Base-by-base conservation (phyloP, 1,140 invertebrate genomes). In the Drosophila neocordata region DNA sequence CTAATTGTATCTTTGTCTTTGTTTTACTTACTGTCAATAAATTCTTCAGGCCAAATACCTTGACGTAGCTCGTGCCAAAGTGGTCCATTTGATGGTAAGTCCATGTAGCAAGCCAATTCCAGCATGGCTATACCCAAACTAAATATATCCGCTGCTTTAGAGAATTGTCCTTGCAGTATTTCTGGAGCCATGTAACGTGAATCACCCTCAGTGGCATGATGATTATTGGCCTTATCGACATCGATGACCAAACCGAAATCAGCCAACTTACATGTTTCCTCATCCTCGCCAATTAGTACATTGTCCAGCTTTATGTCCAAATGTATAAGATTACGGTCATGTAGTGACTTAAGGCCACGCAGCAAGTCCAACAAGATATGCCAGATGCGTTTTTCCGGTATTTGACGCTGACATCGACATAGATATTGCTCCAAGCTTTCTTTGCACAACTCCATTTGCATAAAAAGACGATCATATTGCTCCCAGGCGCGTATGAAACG, bases 241-340 rank as follows among this genome's bases (percentile, higher is more conserved):
- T 96, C 94, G 15, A 95, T 85, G n/a, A 96, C 93, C 11, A 96
- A 90, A 11, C 95, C 95, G 92, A 96, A 96, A 91, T 96, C 96
- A 31, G 95, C 95, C 22, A 96, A 90, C 88, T 96, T 96, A 80
- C 94, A 96, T 67, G 66, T 92, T 66, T 92, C 94, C 70, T 92
- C 94, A 92, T 92, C 93, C 38, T 94, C 93, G 37, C 94, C 92
- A 13, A 94, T 92, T 70, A 96, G 93, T 53, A 96, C 96, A 92
- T 96, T 96, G 22, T 95, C 95, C 60, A 95, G 94, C 92, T 96
- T 96, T 22, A 96, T 95, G 87, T 96, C 96, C 90, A 96, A 93
- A 89, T 96, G 96, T 38, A 96, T 93, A 35, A 96, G 91, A 89
- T 95, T 93, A 48, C 94, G 92, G 62, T 94, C 93, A 90, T 96